Base-by-base conservation (phyloP, 2,888 invertebrate genomes). In the Micoletzkya japonica region DNA sequence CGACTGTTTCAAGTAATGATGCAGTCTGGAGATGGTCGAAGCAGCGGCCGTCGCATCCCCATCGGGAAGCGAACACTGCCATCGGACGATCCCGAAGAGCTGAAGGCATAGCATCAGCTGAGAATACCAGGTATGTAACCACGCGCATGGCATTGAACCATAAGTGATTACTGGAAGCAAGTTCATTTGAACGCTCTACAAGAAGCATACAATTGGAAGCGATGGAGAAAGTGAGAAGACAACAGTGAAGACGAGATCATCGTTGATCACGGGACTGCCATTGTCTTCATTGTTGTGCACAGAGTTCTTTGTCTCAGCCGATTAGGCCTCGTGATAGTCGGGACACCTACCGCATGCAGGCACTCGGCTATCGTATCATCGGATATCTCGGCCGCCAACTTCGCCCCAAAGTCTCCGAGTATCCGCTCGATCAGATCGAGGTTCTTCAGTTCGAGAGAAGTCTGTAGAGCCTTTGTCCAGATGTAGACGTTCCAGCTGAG, bases 401-500 rank as follows among this genome's bases (percentile, higher is more conserved):
- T 72, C 24, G 72, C 67, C 32, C 70, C 72, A 64, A 73, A 76
- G 30, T 75, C 74, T 4, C 70, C 50, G 24, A 77, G 60, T 92
- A 58, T 91, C 90, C 49, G 44, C 49, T 68, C 68, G 17, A 68
- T 58, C 58, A 68, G 49, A 17, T 44, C 68, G 24, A 68, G 93
- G 70, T 93, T 88, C 57, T 92, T 89, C 71, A 92, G 90, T 75
- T 93, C 93, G 69, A 93, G 92, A 0, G 94, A 93, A 0, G 92
- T 92, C 0, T 92, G 91, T 39, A 94, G 87, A 0, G 93, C 93
- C 83, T 92, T 90, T 89, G 93, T 74, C 94, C 94, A 95, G 78
- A 93, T 93, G 86, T 94, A 93, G 32, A 94, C 87, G 0, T 93
- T 93, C 94, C 94, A 95, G 2, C 92, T 91, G 17, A 94, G 91